These are phyloP conservation scores for Cyanoderma ruficeps DNA, from an alignment of 2,113 vertebrate species.

Conservation along the genomic window DNA sequence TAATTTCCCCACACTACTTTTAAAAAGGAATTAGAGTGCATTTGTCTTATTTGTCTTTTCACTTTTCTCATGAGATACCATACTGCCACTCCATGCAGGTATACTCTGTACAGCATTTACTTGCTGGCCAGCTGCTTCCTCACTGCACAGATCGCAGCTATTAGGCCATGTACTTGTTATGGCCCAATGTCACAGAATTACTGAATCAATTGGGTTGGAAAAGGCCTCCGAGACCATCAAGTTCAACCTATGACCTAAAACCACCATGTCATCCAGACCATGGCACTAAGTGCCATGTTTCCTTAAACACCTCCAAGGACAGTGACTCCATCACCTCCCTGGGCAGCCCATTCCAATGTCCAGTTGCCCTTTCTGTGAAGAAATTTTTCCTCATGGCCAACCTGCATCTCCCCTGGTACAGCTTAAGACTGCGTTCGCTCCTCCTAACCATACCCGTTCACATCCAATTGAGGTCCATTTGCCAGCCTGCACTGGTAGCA, in stretches of 20 bases:
- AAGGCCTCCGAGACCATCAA: background rate
- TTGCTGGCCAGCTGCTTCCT: background rate
- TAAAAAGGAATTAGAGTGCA: rapidly evolving
- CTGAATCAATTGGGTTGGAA: background rate
- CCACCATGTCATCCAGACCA: background rate
- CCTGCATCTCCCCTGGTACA: background rate
- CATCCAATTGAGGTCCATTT: rapidly evolving
- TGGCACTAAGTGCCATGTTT: background rate
- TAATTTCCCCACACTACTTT: background rate
- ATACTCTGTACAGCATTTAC: rapidly evolving
- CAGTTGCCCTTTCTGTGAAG: background rate
- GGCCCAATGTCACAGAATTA: background rate
- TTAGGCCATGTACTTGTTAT: rapidly evolving
- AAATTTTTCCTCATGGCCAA: background rate
- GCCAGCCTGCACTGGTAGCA: background rate
- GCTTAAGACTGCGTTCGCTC: background rate
- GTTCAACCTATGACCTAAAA: background rate
- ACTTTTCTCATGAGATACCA: background rate
- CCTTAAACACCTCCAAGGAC: background rate
- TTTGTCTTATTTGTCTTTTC: background rate
- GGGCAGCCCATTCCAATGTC: background rate
- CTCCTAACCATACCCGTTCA: background rate
- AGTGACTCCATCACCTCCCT: background rate
- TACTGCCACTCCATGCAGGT: background rate
- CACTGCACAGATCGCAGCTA: rapidly evolving